These are phyloP conservation scores for Acipenser transmontanus DNA, from an alignment of 2,797 vertebrate species.

Conservation along the genomic window DNA sequence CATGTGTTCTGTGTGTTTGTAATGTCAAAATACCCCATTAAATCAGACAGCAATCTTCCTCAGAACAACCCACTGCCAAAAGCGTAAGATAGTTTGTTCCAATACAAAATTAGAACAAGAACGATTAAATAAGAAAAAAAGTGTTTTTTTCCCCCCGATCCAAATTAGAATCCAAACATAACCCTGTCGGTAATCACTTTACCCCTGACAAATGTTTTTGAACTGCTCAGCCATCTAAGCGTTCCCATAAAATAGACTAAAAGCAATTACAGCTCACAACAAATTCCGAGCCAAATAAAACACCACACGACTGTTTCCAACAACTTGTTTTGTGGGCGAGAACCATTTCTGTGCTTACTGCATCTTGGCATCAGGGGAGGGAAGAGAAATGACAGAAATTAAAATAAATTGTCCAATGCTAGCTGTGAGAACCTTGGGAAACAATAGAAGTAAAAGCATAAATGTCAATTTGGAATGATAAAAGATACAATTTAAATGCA, in stretches of 20 bases:
- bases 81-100: too few relatives aligned
- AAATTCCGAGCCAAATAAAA: conserved; percentile 31
- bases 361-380: conserved; percentile 57
- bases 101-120: too few relatives aligned
- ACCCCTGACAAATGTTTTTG: conserved; percentile 55
- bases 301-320: conserved; percentile 32
- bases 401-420: conserved; percentile 71
- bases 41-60: too few relatives aligned
- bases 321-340: conserved; percentile 41
- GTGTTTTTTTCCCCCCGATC: background rate
- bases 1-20: too few relatives aligned
- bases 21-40: too few relatives aligned
- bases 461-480: conserved; percentile 82
- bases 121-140: background rate
- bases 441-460: conserved; percentile 80
- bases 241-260: conserved; percentile 38
- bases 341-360: conserved; percentile 46
- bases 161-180: conserved; percentile 1
- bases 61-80: too few relatives aligned
- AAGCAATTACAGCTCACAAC: conserved; percentile 53
- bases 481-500: conserved; percentile 81
- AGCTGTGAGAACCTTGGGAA: conserved; percentile 62
- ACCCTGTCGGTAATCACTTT: conserved; percentile 27
- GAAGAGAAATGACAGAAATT: conserved; percentile 69
- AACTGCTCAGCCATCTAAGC: conserved; percentile 32